phyloP scores from a whole-genome alignment of 2,113 vertebrate genomes.

The Centropus unirufus region DNA sequence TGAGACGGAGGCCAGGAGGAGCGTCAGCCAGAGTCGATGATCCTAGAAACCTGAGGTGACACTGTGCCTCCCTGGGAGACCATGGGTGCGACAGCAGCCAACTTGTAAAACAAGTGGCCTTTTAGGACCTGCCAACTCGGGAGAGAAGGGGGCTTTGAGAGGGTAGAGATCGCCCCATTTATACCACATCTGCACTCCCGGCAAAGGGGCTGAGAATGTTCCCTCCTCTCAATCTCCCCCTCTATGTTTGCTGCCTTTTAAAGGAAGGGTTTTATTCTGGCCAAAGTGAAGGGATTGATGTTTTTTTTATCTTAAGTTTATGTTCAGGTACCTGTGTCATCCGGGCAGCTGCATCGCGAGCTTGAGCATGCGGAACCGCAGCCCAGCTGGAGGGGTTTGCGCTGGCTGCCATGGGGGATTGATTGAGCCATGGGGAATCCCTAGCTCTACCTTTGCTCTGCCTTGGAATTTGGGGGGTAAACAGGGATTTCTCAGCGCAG shows the following conservation, averaged over 20 bases:
- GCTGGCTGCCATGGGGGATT: fast-evolving
- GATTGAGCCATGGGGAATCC: neutral
- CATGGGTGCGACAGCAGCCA: neutral
- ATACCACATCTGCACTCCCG: conserved; percentile 44
- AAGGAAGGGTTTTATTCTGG: neutral
- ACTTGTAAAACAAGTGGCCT: conserved; percentile 40
- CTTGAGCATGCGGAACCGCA: fast-evolving
- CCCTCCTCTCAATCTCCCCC: neutral
- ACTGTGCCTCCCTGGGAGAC: neutral
- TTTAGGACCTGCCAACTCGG: conserved; percentile 49
- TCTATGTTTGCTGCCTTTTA: neutral
- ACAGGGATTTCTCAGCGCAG: fast-evolving
- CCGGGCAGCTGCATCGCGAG: neutral
- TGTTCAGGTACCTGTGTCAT: neutral
- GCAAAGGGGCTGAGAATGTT: neutral
- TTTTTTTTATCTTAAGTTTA: neutral
- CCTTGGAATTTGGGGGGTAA: no score
- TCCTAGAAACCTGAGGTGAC: neutral
- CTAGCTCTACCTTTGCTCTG: neutral
- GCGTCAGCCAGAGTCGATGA: neutral
- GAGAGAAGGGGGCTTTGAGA: conserved; percentile 58
- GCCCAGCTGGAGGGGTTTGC: neutral
- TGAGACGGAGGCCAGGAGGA: neutral
- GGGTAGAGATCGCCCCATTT: neutral
- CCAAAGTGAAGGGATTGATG: neutral